These are phyloP conservation scores for Papilio polyxenes DNA, from an alignment of 1,140 invertebrate species.

Conservation along the genomic window DNA sequence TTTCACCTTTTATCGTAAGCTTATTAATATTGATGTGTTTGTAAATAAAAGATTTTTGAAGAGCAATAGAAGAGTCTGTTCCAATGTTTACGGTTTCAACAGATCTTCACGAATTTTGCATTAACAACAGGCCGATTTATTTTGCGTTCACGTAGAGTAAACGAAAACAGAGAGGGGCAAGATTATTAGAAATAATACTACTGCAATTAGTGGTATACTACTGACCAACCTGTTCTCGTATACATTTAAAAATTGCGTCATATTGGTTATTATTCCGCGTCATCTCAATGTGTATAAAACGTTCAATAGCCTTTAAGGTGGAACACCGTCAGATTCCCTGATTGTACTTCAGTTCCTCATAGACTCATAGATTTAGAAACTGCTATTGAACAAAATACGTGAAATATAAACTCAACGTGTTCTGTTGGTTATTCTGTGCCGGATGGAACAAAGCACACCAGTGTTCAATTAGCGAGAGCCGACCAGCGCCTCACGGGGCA, in stretches of 20 bases:
- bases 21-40: constrained; percentile 4
- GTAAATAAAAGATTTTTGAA: neutral
- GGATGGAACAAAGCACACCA: constrained; percentile 3
- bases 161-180: neutral
- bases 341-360: neutral
- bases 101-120: constrained; percentile 30
- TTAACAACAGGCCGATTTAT: constrained; percentile 21
- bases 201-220: no score
- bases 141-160: constrained; percentile 18
- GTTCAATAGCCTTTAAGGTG: no score
- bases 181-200: neutral
- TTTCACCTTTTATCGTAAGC: constrained; percentile 4
- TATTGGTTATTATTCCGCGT: no score
- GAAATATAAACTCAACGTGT: neutral
- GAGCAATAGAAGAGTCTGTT: neutral
- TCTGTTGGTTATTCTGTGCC: constrained; percentile 17
- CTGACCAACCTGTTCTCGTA: no score
- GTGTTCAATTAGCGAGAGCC: constrained; percentile 31
- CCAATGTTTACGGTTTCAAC: neutral
- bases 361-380: neutral
- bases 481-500: neutral
- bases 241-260: no score
- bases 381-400: neutral
- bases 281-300: no score
- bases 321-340: no score